Evolutionary conservation across 2,113 vertebrate genomes (phyloP).

Genomic region (Anser cygnoides): DNA sequence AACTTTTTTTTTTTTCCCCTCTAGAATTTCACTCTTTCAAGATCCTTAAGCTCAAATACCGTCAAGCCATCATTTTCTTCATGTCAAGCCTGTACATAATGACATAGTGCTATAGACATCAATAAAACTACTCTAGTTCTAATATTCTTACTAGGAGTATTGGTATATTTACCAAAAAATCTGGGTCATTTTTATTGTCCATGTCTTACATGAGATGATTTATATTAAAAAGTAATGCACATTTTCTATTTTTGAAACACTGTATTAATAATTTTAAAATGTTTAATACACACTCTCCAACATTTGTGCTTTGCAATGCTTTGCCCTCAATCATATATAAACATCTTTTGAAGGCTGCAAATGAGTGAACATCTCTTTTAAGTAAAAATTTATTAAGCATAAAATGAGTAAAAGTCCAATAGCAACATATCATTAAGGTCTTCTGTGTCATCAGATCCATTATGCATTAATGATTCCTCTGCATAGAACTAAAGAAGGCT

Average conservation of each 20-base stretch:
- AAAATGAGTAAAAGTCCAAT: not conserved
- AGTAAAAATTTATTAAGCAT: constrained; percentile 18
- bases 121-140: not conserved
- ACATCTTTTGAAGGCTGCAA: not conserved
- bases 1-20: not conserved
- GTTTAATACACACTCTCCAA: not conserved
- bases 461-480: not conserved
- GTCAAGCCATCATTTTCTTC: not conserved
- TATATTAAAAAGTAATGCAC: not conserved
- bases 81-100: not conserved
- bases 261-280: not conserved
- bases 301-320: not conserved
- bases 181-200: not conserved
- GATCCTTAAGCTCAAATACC: not conserved
- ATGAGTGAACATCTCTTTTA: not conserved
- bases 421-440: not conserved
- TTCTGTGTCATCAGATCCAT: not conserved
- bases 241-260: not conserved
- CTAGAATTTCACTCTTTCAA: not conserved
- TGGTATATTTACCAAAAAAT: not conserved
- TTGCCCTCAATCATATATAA: not conserved
- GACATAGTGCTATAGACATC: not conserved
- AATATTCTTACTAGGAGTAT: not conserved
- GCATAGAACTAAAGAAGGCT: not conserved
- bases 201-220: not conserved